Conservation (phyloP, 2,888 invertebrate species). For the Dendrolimus pini region DNA sequence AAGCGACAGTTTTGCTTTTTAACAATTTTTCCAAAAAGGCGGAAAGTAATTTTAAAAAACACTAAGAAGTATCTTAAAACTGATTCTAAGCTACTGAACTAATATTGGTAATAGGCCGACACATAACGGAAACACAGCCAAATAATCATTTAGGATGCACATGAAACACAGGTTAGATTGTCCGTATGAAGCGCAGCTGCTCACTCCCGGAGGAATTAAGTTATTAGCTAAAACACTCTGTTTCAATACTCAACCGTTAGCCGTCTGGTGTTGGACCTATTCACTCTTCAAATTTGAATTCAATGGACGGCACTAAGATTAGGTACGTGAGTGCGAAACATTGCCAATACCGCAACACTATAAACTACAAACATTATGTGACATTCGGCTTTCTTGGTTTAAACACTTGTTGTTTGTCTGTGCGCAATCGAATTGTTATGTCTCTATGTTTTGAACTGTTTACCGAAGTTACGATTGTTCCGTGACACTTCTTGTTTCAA, state of each 20-base stretch:
- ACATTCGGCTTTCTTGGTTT: conserved; percentile 36
- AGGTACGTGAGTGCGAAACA: conserved; percentile 43
- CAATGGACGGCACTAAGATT: conserved; percentile 61
- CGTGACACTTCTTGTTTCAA: conserved; percentile 5
- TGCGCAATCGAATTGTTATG: conserved; percentile 29
- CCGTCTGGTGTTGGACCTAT: conserved; percentile 42
- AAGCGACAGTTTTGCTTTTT: too few species aligned
- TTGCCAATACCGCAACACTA: conserved; percentile 27
- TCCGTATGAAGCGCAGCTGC: conserved; percentile 35
- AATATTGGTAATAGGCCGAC: too few species aligned
- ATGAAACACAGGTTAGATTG: conserved; percentile 23
- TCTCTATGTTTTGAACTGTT: conserved; percentile 17
- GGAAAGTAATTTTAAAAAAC: too few species aligned
- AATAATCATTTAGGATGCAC: neutral
- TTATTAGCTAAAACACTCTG: conserved; percentile 64
- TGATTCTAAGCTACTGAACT: too few species aligned
- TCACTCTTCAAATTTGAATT: conserved; percentile 70
- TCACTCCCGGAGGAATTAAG: conserved; percentile 69
- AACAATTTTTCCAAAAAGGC: too few species aligned
- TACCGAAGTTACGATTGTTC: conserved; percentile 20
- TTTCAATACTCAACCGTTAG: conserved; percentile 48
- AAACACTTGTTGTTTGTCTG: conserved; percentile 24
- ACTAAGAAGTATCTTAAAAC: too few species aligned
- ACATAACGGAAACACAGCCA: neutral
- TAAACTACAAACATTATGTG: conserved; percentile 53